Evolutionary conservation across 2,888 invertebrate species (phyloP), one percentile per base, ranked within the genome.

Genomic region (Acanthococcus lagerstroemiae): DNA sequence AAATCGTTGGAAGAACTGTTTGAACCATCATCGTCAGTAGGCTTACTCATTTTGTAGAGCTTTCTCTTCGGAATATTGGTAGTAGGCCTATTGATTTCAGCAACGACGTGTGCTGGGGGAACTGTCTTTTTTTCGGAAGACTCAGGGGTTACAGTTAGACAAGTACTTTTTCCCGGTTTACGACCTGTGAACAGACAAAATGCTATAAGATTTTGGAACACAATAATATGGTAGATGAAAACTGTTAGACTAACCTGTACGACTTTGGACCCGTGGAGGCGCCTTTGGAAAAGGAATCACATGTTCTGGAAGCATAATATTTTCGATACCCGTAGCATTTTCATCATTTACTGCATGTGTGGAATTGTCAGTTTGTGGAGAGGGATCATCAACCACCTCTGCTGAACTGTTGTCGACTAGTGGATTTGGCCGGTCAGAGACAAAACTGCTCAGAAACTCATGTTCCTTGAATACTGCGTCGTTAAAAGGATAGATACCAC

Each of bases 221-320:
- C 37, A 37, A 37, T 37, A 37, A 37, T 37, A 37, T 37, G 37
- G 37, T 37, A 37, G 37, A 15, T 9, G 37, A 37, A 37, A 37
- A 37, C 37, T 37, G 37, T 37, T 37, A 15, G 37, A 37, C 37
- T 37, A 37, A 37, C 37, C 37, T 37, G 7, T 37, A 37, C 37
- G 15, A 37, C 37, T 37, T 37, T 37, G 37, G 37, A 37, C 37
- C 37, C 37, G 37, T 37, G 37, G 37, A 37, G 37, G 37, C 37
- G 7, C 37, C 57, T 45, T 45, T 48, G 15, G 12, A 24, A 57
- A 57, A 22, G 57, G 30, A 57, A 57, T 57, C 37, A 57, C 30
- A 57, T 57, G 25, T 56, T 37, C 30, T 57, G 57, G n/a, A 57
- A 57, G 37, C 24, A 45, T 57, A 56, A 15, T 57, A 57, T 57